Evolutionary conservation across 2,113 vertebrate genomes (phyloP).

Genomic region (Odontesthes bonariensis): DNA sequence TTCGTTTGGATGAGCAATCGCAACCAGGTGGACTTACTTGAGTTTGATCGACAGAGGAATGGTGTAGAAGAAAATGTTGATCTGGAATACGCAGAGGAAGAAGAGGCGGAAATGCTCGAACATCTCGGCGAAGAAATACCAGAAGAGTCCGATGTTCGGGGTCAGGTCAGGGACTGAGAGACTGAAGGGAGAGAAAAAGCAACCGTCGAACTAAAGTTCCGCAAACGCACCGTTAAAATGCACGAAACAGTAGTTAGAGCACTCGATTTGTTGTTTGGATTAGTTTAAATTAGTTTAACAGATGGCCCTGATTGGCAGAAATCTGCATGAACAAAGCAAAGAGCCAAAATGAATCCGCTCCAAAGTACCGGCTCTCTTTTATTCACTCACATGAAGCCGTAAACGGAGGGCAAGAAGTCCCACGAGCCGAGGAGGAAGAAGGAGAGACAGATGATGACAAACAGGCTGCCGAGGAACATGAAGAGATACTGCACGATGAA

Average conservation of each 20-base stretch:
- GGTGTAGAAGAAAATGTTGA: constrained; percentile 98
- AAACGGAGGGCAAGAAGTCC: constrained; percentile 96
- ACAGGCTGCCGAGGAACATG: constrained; percentile 92
- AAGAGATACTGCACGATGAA: constrained; percentile 88
- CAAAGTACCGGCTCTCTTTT: neutral
- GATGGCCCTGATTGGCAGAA: neutral
- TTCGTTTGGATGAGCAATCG: rapidly evolving
- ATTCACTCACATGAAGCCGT: constrained; percentile 94
- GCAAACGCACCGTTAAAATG: neutral
- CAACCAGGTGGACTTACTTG: constrained; percentile 85
- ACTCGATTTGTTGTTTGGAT: neutral
- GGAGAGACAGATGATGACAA: constrained; percentile 91
- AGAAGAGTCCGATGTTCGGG: constrained; percentile 98
- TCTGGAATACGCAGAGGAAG: constrained; percentile 98
- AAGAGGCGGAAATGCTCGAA: constrained; percentile 99
- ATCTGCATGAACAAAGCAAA: neutral
- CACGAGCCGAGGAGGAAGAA: constrained; percentile 98
- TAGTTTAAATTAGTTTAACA: neutral
- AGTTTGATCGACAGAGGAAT: constrained; percentile 95
- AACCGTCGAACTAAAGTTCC: rapidly evolving
- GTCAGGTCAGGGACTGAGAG: constrained; percentile 97
- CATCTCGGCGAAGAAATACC: constrained; percentile 99
- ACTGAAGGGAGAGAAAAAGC: constrained; percentile 74
- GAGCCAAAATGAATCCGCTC: too few species aligned
- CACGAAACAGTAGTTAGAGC: neutral